Evolutionary conservation across 2,888 invertebrate genomes (phyloP).

Genomic region (Drosophila sordidapex): DNA sequence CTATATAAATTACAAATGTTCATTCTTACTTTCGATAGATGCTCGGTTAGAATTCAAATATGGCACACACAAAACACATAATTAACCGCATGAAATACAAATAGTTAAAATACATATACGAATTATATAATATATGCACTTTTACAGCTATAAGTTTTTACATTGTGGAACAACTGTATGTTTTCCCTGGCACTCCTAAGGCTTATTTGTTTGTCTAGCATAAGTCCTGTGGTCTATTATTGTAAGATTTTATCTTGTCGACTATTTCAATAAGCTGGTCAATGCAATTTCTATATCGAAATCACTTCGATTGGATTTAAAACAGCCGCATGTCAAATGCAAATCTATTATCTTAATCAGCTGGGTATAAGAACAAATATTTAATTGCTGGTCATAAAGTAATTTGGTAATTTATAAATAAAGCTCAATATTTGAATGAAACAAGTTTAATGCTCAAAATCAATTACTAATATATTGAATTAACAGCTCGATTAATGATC

Average conservation of each 20-base stretch:
- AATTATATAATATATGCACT: slow-evolving; percentile 18
- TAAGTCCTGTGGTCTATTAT: slow-evolving; percentile 52
- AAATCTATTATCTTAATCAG: slow-evolving; percentile 29
- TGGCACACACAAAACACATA: slow-evolving; percentile 16
- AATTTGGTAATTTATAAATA: slow-evolving; percentile 14
- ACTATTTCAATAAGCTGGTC: slow-evolving; percentile 24
- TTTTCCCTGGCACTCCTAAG: slow-evolving; percentile 37
- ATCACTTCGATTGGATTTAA: slow-evolving; percentile 23
- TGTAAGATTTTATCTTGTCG: slow-evolving; percentile 51
- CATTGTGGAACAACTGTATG: slow-evolving; percentile 34
- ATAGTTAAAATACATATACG: slow-evolving; percentile 8
- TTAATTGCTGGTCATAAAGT: slow-evolving; percentile 31
- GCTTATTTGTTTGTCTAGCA: slow-evolving; percentile 48
- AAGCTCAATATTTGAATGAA: slow-evolving; percentile 2
- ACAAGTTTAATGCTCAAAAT: slow-evolving; percentile 1
- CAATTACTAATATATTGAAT: not conserved
- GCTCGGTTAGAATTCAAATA: slow-evolving; percentile 10
- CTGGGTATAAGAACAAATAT: slow-evolving; percentile 26
- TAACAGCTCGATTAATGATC: not conserved
- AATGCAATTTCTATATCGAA: slow-evolving; percentile 40
- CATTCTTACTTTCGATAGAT: not conserved
- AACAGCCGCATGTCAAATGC: slow-evolving; percentile 1
- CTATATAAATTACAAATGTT: slow-evolving; percentile 8
- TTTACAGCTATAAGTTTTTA: slow-evolving; percentile 56
- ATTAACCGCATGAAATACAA: slow-evolving; percentile 16